Percentiles rank a stretch among this genome's conserved stretches.
These are phyloP conservation scores for Tenodera sinensis DNA, from an alignment of 2,888 invertebrate species.

Conservation along the genomic window DNA sequence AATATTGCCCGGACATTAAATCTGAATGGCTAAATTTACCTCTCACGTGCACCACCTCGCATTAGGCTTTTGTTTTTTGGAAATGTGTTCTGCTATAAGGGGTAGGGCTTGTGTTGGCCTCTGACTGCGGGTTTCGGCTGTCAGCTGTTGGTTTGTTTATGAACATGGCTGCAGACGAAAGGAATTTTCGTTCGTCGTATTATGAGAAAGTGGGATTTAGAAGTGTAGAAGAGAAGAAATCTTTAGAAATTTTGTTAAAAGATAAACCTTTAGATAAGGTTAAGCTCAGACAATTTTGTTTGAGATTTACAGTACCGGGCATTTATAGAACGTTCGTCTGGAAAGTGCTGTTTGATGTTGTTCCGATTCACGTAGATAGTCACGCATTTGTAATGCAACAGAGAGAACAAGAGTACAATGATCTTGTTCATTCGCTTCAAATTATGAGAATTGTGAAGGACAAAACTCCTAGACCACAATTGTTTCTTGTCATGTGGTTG, in stretches of 20 bases:
- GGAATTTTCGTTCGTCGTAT: conserved; percentile 48
- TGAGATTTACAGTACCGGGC: conserved; percentile 78
- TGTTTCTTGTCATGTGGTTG: conserved; percentile 78
- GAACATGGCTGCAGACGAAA: conserved; percentile 35
- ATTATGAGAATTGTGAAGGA: conserved; percentile 63
- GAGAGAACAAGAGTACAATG: conserved; percentile 66
- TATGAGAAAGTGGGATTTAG: conserved; percentile 73
- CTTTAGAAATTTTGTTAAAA: conserved; percentile 81
- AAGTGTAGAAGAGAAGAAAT: conserved; percentile 87
- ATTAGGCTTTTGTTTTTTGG: too few relatives aligned
- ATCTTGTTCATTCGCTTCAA: conserved; percentile 66
- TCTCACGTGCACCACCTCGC: too few relatives aligned
- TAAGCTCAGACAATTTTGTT: conserved; percentile 80
- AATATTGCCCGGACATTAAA: too few relatives aligned
- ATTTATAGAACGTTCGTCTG: conserved; percentile 77
- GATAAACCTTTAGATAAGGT: conserved; percentile 76
- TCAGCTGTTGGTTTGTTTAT: too few relatives aligned
- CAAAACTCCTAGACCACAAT: conserved; percentile 60
- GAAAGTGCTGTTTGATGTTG: conserved; percentile 81
- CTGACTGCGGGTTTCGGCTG: too few relatives aligned
- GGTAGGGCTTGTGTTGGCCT: too few relatives aligned
- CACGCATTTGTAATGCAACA: conserved; percentile 73
- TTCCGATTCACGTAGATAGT: conserved; percentile 72
- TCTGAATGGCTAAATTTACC: too few relatives aligned
- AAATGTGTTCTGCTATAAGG: too few relatives aligned